phyloP scores from a whole-genome alignment of 2,888 invertebrate genomes.

The Neoascia interrupta region DNA sequence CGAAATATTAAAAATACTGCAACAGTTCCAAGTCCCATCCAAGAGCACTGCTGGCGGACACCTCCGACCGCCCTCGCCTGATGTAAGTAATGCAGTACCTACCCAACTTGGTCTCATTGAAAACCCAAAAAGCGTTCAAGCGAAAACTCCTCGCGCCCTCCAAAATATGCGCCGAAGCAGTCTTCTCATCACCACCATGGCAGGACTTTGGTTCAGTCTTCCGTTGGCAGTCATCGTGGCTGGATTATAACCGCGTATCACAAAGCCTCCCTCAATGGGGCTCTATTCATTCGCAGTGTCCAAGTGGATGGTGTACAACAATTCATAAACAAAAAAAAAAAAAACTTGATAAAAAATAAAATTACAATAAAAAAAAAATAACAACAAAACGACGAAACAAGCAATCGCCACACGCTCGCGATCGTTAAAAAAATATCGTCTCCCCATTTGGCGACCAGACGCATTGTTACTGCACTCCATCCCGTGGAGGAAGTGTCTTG shows the following conservation, averaged over 20 bases:
- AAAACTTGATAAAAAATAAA: conserved; percentile 38
- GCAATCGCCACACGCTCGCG: conserved; percentile 47
- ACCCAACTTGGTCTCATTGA: conserved; percentile 65
- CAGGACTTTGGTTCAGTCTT: conserved; percentile 70
- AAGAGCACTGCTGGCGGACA: neutral
- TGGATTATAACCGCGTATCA: conserved; percentile 52
- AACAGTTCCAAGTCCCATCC: conserved; percentile 54
- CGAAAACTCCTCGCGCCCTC: conserved; percentile 65
- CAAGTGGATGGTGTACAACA: conserved; percentile 47
- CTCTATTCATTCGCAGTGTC: conserved; percentile 30
- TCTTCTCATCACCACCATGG: conserved; percentile 68
- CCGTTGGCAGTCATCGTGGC: conserved; percentile 70
- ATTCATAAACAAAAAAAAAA: conserved; percentile 48
- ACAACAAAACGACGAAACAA: too few relatives aligned
- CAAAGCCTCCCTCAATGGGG: conserved; percentile 38
- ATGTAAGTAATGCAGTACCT: too few relatives aligned
- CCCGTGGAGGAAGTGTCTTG: conserved; percentile 33
- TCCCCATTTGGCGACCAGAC: conserved; percentile 58
- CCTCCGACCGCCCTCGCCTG: conserved; percentile 32
- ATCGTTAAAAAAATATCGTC: conserved; percentile 59
- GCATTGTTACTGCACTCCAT: conserved; percentile 38
- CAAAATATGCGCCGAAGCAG: conserved; percentile 61
- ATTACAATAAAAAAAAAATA: conserved; percentile 18
- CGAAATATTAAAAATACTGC: conserved; percentile 46
- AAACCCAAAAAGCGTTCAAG: conserved; percentile 66